Evolutionary conservation across 1,140 invertebrate species (phyloP).

Genomic region (Orius insidiosus): DNA sequence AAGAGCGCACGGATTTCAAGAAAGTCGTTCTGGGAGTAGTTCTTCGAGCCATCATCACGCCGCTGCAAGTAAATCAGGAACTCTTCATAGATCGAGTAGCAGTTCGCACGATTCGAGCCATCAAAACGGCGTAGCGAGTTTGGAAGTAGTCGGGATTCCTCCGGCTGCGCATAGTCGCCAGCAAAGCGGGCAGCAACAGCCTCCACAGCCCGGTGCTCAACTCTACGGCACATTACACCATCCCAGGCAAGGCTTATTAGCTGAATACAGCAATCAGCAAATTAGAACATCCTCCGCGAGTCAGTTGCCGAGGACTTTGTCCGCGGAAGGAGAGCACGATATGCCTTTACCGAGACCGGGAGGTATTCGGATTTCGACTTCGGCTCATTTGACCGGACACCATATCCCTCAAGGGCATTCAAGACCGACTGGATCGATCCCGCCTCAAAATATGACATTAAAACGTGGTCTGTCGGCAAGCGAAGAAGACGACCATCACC

Average conservation of each 20-base stretch:
- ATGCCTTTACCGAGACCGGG: slow-evolving; percentile 30
- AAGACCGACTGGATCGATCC: slow-evolving; percentile 26
- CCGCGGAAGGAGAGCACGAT: slow-evolving; percentile 27
- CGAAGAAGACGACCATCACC: slow-evolving; percentile 55
- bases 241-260: slow-evolving; percentile 25
- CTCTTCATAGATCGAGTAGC: slow-evolving; percentile 24
- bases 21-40: slow-evolving; percentile 32
- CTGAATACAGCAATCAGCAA: slow-evolving; percentile 26
- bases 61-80: slow-evolving; percentile 9
- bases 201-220: slow-evolving; percentile 11
- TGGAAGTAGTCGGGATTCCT: slow-evolving; percentile 22
- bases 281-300: slow-evolving; percentile 21
- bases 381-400: slow-evolving; percentile 29
- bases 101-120: slow-evolving; percentile 13
- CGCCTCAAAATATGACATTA: slow-evolving; percentile 31
- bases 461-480: slow-evolving; percentile 48
- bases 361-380: slow-evolving; percentile 31
- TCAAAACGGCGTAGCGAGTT: slow-evolving; percentile 20
- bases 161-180: slow-evolving; percentile 20
- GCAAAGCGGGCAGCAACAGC: slow-evolving; percentile 14
- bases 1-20: slow-evolving; percentile 59
- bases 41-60: slow-evolving; percentile 14
- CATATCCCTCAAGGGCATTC: slow-evolving; percentile 28
- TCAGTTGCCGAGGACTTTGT: slow-evolving; percentile 19
- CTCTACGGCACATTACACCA: slow-evolving; percentile 20